Evolutionary conservation across 1,140 invertebrate species (phyloP), one percentile per base, ranked within the genome.

Genomic region (Euwallacea similis): DNA sequence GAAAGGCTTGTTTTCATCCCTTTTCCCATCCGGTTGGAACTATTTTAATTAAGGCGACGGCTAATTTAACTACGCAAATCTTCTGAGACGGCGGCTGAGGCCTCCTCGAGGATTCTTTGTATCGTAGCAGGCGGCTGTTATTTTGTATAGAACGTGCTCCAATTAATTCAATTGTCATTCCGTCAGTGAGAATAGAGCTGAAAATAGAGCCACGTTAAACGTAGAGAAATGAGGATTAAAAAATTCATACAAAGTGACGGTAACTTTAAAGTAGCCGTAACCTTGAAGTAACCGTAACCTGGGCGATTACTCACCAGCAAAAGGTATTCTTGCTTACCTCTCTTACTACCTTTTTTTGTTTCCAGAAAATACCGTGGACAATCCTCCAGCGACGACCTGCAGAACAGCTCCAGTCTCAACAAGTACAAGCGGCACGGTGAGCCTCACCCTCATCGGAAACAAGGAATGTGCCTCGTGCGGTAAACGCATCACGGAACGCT

Each of bases 381-480:
- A 80, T 77, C 53, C 69, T 15, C 71, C 77, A 68, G 74, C 74
- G 15, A 76, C 72, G 50, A 72, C 74, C 0, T 66, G 63, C 16
- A 68, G 78, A 69, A 69, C 72, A 59, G 72, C 76, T 56, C 66
- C 78, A 0, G 77, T 80, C 0, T 79, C 80, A 7, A 72, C 77
- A 41, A 8, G 58, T 11, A 70, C 79, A n/a, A 69, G 75, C 7
- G 68, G 76, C 8, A 73, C 64, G 42, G 62, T 76, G 7, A 65
- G 79, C 42, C 66, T 73, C n/a, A 79, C 74, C n/a, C 82, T 82
- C 11, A 70, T 79, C 7, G 80, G 79, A n/a, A 82, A 79, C 46
- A 85, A 90, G 72, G 88, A 91, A 72, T 93, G 90, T 79, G 90
- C 90, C 0, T 90, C 90, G 46, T 93, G 90, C 76, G 89, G 90